Conservation (phyloP, 2,888 invertebrate species). For the Patella depressa region DNA sequence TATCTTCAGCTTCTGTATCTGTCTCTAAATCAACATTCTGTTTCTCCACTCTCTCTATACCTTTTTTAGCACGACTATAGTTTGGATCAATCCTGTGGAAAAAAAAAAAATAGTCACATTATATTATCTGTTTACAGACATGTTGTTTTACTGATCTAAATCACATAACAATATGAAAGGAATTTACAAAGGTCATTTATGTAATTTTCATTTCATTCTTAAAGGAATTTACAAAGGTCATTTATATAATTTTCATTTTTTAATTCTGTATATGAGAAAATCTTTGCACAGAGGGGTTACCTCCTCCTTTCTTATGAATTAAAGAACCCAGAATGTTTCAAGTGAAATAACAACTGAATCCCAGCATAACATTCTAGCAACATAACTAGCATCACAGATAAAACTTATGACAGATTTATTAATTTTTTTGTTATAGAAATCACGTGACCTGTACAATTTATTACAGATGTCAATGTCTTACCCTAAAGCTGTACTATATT, state of each 20-base stretch:
- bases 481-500: slow-evolving; percentile 79
- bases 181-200: not conserved
- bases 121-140: not conserved
- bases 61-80: slow-evolving; percentile 78
- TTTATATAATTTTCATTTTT: not conserved
- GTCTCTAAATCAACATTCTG: slow-evolving; percentile 48
- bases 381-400: too few relatives aligned
- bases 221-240: not conserved
- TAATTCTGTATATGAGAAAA: too few relatives aligned
- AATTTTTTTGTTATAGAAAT: too few relatives aligned
- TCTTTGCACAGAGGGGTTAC: too few relatives aligned
- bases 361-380: too few relatives aligned
- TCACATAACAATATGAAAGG: not conserved
- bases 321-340: too few relatives aligned
- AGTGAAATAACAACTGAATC: too few relatives aligned
- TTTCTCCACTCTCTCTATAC: slow-evolving; percentile 77
- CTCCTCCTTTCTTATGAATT: too few relatives aligned
- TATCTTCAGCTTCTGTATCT: slow-evolving; percentile 63
- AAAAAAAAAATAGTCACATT: not conserved
- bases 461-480: slow-evolving; percentile 60
- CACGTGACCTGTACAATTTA: too few relatives aligned
- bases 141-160: not conserved
- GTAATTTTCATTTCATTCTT: not conserved
- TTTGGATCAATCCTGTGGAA: slow-evolving; percentile 77
- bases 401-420: too few relatives aligned